Evolutionary conservation across 1,140 invertebrate genomes (phyloP).

Genomic region (Meteorus sp.): DNA sequence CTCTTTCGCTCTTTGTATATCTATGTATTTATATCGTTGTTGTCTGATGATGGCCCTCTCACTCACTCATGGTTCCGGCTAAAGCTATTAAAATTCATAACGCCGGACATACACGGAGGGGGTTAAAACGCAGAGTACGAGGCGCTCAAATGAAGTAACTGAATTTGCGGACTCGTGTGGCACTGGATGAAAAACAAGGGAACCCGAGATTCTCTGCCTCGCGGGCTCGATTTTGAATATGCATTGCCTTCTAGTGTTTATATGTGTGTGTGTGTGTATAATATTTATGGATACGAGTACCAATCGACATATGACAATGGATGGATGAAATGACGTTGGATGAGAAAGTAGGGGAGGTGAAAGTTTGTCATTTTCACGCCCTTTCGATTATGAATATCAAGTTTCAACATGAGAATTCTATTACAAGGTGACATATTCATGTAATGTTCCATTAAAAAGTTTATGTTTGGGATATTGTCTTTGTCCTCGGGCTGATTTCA

Average conservation of each 20-base stretch:
- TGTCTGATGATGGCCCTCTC: too few relatives aligned
- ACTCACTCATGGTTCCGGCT: slow-evolving; percentile 44
- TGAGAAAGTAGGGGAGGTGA: too few relatives aligned
- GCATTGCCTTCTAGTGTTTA: slow-evolving; percentile 46
- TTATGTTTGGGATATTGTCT: too few relatives aligned
- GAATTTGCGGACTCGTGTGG: slow-evolving; percentile 53
- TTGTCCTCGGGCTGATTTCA: too few relatives aligned
- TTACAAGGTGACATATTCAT: too few relatives aligned
- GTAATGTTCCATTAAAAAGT: too few relatives aligned
- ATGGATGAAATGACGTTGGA: slow-evolving; percentile 2
- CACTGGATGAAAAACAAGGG: slow-evolving; percentile 36
- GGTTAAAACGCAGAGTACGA: slow-evolving; percentile 51
- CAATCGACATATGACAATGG: too few relatives aligned
- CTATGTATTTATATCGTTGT: slow-evolving; percentile 3
- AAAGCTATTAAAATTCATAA: slow-evolving; percentile 62
- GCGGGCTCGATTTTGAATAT: slow-evolving; percentile 59
- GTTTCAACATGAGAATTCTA: too few relatives aligned
- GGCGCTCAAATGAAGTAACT: slow-evolving; percentile 54
- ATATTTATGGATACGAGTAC: too few relatives aligned
- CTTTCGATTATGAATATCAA: slow-evolving; percentile 6
- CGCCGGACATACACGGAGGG: slow-evolving; percentile 56
- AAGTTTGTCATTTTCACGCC: slow-evolving; percentile 3
- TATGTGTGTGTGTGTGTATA: background rate
- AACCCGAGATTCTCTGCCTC: slow-evolving; percentile 33
- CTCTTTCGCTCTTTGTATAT: background rate